These are phyloP conservation scores for Myotis findleyi DNA, from an alignment of 2,797 vertebrate genomes.

Conservation along the genomic window DNA sequence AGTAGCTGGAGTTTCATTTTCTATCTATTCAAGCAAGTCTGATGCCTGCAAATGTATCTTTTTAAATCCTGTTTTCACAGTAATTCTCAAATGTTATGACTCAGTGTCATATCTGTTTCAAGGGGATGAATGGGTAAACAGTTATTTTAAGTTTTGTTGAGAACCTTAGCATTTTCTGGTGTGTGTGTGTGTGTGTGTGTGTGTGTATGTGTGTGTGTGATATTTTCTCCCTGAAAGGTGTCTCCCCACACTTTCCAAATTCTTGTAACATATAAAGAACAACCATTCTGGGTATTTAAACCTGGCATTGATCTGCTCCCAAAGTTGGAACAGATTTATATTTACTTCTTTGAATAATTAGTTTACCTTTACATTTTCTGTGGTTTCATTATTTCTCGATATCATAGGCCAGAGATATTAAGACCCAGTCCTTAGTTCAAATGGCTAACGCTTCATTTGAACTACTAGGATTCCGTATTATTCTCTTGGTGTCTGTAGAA, in stretches of 20 bases:
- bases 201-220: no score
- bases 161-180: neutral
- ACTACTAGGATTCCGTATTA: neutral
- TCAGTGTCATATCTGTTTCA: neutral
- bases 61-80: conserved; percentile 60
- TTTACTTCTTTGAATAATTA: conserved; percentile 50
- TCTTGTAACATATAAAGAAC: neutral
- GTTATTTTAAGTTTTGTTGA: neutral
- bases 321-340: conserved; percentile 12
- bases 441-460: conserved; percentile 28
- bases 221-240: neutral
- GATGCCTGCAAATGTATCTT: neutral
- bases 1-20: conserved; percentile 6
- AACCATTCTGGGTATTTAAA: neutral
- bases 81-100: conserved; percentile 45
- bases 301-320: conserved; percentile 59
- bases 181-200: no score
- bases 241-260: neutral
- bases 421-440: conserved; percentile 7
- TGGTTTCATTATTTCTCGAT: conserved; percentile 63
- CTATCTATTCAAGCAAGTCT: conserved; percentile 12
- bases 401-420: neutral
- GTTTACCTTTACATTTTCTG: neutral
- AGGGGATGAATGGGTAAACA: neutral
- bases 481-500: neutral